phyloP scores from a whole-genome alignment of 2,888 invertebrate genomes.

The Drosophila neutralis region DNA sequence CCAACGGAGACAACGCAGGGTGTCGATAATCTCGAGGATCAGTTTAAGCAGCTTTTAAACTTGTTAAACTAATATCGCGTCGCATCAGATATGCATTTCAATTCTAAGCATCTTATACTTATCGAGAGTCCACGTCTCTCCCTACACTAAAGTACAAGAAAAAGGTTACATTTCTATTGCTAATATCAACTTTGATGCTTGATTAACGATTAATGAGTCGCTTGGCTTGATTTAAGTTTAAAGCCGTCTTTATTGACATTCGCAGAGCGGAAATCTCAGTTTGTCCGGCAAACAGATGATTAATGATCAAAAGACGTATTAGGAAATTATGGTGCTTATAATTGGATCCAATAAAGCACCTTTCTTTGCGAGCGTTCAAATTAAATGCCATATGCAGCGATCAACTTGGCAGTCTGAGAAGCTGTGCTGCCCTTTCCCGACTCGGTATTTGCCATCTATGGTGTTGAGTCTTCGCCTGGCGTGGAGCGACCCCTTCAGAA shows the following conservation, averaged over 20 bases:
- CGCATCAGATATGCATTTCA: slow-evolving; percentile 23
- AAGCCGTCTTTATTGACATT: slow-evolving; percentile 21
- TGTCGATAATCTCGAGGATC: slow-evolving; percentile 61
- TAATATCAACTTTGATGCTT: neutral
- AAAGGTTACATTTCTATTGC: neutral
- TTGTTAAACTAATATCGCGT: slow-evolving; percentile 68
- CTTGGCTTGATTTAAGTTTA: neutral
- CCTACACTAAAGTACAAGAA: neutral
- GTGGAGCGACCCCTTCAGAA: slow-evolving; percentile 28
- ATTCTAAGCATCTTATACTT: neutral
- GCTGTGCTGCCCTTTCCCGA: slow-evolving; percentile 11
- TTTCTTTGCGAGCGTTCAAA: slow-evolving; percentile 11
- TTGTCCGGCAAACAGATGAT: slow-evolving; percentile 24
- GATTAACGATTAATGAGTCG: neutral
- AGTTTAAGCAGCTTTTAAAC: slow-evolving; percentile 75
- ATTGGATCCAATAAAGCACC: slow-evolving; percentile 17
- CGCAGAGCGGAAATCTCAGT: neutral
- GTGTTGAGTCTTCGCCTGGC: slow-evolving; percentile 41
- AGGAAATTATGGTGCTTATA: slow-evolving; percentile 34
- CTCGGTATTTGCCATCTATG: slow-evolving; percentile 60
- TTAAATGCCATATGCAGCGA: slow-evolving; percentile 38
- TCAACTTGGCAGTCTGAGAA: slow-evolving; percentile 23
- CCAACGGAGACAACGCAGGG: slow-evolving; percentile 38
- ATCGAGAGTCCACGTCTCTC: neutral
- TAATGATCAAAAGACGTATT: slow-evolving; percentile 26